Conservation (phyloP, 2,797 vertebrate genomes). For the Phataginus tetradactyla region DNA sequence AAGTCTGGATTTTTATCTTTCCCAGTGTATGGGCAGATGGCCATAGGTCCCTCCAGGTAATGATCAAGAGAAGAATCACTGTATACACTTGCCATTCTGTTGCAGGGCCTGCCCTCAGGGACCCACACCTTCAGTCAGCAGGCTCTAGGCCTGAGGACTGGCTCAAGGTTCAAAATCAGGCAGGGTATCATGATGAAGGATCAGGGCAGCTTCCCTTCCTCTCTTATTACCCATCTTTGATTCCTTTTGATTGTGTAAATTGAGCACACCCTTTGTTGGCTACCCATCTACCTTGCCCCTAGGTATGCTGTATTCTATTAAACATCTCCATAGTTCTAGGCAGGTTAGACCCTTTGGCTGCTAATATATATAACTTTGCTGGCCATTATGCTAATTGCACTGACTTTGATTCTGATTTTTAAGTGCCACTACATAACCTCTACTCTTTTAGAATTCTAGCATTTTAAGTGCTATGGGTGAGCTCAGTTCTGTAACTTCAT, state of each 20-base stretch:
- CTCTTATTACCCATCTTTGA: background rate
- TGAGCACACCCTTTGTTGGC: background rate
- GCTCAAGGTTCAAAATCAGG: background rate
- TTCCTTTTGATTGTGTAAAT: background rate
- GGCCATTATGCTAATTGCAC: background rate
- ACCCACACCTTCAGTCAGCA: background rate
- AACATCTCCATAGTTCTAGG: background rate
- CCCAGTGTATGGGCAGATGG: background rate
- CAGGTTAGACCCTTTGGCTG: background rate
- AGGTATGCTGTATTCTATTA: background rate
- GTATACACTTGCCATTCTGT: background rate
- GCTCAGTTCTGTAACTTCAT: background rate
- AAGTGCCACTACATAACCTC: background rate
- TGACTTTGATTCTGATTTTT: background rate
- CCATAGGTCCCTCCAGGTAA: background rate
- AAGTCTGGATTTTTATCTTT: background rate
- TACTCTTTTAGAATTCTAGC: background rate
- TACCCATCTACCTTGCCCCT: background rate
- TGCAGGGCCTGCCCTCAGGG: background rate
- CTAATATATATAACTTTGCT: background rate
- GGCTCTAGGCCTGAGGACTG: background rate
- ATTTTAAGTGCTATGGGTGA: background rate
- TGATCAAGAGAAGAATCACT: background rate
- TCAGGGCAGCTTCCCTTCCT: background rate
- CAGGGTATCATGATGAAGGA: background rate